These are phyloP conservation scores for Caenorhabditis angaria DNA, from an alignment of 2,888 invertebrate genomes.

Conservation along the genomic window DNA sequence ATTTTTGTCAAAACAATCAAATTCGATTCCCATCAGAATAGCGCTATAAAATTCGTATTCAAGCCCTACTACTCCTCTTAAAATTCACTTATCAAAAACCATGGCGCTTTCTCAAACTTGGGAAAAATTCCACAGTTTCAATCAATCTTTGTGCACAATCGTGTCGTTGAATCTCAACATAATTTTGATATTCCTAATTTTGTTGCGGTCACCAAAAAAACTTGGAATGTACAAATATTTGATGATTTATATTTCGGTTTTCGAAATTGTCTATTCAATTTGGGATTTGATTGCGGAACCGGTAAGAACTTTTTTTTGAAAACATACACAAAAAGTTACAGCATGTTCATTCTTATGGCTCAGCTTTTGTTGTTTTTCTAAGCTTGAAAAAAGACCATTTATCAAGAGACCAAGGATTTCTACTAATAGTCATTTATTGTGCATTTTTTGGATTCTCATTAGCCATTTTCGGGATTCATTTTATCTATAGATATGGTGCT, in stretches of 20 bases:
- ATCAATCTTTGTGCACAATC: not conserved
- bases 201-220: conserved; percentile 23
- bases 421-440: conserved; percentile 14
- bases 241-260: conserved; percentile 34
- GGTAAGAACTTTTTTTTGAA: too few species aligned
- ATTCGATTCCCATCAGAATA: too few species aligned
- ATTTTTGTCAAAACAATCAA: too few species aligned
- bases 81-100: too few species aligned
- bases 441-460: conserved; percentile 27
- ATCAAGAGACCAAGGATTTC: not conserved
- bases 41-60: too few species aligned
- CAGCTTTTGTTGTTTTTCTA: not conserved
- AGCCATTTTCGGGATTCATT: conserved; percentile 28
- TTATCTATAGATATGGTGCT: conserved; percentile 33
- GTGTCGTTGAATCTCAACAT: not conserved
- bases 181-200: conserved; percentile 5
- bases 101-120: too few species aligned
- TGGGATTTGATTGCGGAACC: conserved; percentile 22
- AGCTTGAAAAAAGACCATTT: not conserved
- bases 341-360: not conserved
- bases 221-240: conserved; percentile 30
- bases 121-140: too few species aligned
- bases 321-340: too few species aligned
- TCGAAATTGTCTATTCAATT: conserved; percentile 25
- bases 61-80: too few species aligned